A percentile compares a stretch with the other conserved stretches of the same genome.
phyloP scores from a whole-genome alignment of 2,888 invertebrate genomes.

The Lithosia quadra region DNA sequence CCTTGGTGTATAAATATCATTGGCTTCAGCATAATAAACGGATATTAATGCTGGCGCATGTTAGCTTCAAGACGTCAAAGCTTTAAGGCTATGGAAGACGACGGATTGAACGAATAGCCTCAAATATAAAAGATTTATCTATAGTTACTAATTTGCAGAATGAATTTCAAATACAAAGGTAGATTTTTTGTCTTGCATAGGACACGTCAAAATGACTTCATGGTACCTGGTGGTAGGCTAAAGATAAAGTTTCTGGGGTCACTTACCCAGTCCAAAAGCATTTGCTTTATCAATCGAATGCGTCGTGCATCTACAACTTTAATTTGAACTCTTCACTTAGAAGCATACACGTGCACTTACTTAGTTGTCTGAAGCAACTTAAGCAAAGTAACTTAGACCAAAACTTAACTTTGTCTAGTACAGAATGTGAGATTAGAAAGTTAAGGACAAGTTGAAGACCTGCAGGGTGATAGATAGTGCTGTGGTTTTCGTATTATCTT shows the following conservation, averaged over 20 bases:
- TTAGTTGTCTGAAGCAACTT: constrained; percentile 28
- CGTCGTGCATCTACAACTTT: neutral
- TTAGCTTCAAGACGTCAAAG: too few relatives aligned
- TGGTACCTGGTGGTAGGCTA: too few relatives aligned
- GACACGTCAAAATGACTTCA: too few relatives aligned
- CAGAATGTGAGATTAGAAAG: constrained; percentile 34
- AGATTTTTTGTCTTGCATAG: too few relatives aligned
- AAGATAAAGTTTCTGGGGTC: too few relatives aligned
- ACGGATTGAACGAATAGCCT: too few relatives aligned
- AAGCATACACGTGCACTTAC: constrained; percentile 32
- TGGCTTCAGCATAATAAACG: too few relatives aligned
- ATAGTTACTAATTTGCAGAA: too few relatives aligned
- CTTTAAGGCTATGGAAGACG: too few relatives aligned
- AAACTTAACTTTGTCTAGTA: constrained; percentile 34
- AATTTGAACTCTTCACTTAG: constrained; percentile 16
- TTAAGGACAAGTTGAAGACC: constrained; percentile 22
- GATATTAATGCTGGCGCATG: too few relatives aligned
- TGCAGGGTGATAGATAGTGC: constrained; percentile 9
- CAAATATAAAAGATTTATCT: too few relatives aligned
- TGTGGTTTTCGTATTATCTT: neutral
- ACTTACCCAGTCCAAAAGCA: neutral
- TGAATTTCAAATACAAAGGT: neutral
- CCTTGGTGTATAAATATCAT: too few relatives aligned
- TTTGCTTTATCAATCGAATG: constrained; percentile 10
- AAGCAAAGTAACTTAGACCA: constrained; percentile 27